A percentile compares a stretch with the other conserved stretches of the same genome.
Evolutionary conservation across 2,797 vertebrate genomes (phyloP).

Genomic region (Brachymystax lenok): DNA sequence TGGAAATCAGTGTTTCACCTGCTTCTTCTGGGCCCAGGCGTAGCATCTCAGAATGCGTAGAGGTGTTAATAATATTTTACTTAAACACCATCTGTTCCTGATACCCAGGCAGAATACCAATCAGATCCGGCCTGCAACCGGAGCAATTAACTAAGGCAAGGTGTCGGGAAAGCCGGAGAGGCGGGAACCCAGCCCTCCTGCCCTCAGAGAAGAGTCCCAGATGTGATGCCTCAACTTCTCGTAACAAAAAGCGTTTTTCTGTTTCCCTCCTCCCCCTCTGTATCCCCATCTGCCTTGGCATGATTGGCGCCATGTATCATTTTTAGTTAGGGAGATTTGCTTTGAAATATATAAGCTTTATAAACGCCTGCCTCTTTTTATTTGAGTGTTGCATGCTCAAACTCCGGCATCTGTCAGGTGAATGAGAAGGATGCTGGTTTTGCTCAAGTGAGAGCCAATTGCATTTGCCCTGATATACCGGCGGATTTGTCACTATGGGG

Average conservation of each 20-base stretch:
- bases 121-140: constrained; percentile 54
- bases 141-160: constrained; percentile 68
- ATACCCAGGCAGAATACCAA: constrained; percentile 60
- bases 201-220: constrained; percentile 52
- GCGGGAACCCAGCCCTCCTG: constrained; percentile 36
- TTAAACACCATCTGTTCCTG: constrained; percentile 75
- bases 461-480: constrained; percentile 54
- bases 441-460: constrained; percentile 61
- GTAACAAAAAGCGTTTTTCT: constrained; percentile 43
- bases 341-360: constrained; percentile 60
- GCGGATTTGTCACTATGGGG: constrained; percentile 42
- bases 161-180: constrained; percentile 34
- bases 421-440: constrained; percentile 42
- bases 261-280: constrained; percentile 18
- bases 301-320: constrained; percentile 57
- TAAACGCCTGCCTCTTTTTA: constrained; percentile 58
- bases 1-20: constrained; percentile 58
- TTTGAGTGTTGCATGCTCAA: constrained; percentile 49
- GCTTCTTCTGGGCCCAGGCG: constrained; percentile 44
- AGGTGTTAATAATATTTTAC: constrained; percentile 76
- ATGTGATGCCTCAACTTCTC: constrained; percentile 49
- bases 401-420: constrained; percentile 53
- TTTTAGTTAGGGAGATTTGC: constrained; percentile 51
- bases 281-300: constrained; percentile 57
- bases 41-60: constrained; percentile 39